These are phyloP conservation scores for Netelia virgata DNA, from an alignment of 2,888 invertebrate genomes.

Conservation along the genomic window DNA sequence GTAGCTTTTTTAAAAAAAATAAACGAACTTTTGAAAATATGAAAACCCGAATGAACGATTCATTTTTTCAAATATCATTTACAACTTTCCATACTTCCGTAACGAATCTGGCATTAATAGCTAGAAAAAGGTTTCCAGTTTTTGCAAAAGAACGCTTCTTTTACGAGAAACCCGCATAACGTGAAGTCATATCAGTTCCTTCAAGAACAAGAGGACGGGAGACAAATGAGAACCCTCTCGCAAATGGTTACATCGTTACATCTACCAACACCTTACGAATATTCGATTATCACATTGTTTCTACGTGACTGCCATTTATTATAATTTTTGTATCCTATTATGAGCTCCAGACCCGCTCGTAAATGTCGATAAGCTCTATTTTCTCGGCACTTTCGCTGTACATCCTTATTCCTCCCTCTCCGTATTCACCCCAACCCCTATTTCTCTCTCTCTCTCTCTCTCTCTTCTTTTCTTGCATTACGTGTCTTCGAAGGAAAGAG, in stretches of 20 bases:
- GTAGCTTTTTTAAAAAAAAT: no score
- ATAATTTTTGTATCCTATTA: slow-evolving; percentile 65
- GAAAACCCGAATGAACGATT: no score
- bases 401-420: neutral
- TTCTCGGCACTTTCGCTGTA: slow-evolving; percentile 43
- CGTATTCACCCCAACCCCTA: slow-evolving; percentile 1
- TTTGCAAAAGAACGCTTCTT: no score
- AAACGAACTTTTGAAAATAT: no score
- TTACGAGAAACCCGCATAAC: no score
- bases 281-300: slow-evolving; percentile 82
- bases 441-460: slow-evolving; percentile 18
- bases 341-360: slow-evolving; percentile 51
- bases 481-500: slow-evolving; percentile 29
- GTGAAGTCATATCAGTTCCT: no score
- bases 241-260: slow-evolving; percentile 19
- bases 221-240: neutral
- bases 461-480: slow-evolving; percentile 22
- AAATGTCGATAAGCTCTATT: slow-evolving; percentile 48
- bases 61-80: no score
- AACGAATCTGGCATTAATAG: no score
- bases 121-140: no score
- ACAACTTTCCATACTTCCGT: no score
- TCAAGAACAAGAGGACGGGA: no score
- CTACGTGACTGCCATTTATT: slow-evolving; percentile 80
- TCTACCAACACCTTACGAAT: slow-evolving; percentile 76